Evolutionary conservation across 2,797 vertebrate species (phyloP).

Genomic region (Pseudochaenichthys georgianus): DNA sequence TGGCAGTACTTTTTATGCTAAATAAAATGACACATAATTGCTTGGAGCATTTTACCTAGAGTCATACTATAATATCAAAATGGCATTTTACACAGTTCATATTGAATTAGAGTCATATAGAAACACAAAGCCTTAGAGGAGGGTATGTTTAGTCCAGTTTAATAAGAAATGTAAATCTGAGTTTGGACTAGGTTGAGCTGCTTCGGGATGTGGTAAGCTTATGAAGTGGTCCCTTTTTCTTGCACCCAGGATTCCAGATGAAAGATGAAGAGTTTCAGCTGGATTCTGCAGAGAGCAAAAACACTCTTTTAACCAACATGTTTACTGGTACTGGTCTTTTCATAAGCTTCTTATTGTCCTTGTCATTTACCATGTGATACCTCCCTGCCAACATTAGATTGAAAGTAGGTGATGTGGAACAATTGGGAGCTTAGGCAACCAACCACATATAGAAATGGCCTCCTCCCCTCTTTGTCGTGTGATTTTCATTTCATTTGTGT

Average conservation of each 20-base stretch:
- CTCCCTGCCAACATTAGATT: slow-evolving; percentile 75
- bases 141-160: slow-evolving; percentile 62
- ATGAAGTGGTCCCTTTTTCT: slow-evolving; percentile 89
- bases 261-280: slow-evolving; percentile 90
- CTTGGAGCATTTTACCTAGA: slow-evolving; percentile 69
- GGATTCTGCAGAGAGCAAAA: slow-evolving; percentile 91
- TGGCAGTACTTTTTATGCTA: slow-evolving; percentile 39
- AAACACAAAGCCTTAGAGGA: slow-evolving; percentile 32
- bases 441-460: slow-evolving; percentile 76
- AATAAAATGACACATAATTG: slow-evolving; percentile 64
- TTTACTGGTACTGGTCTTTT: slow-evolving; percentile 89
- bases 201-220: slow-evolving; percentile 82
- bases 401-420: slow-evolving; percentile 81
- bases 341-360: slow-evolving; percentile 87
- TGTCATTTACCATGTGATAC: slow-evolving; percentile 83
- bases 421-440: slow-evolving; percentile 79
- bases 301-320: slow-evolving; percentile 90
- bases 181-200: slow-evolving; percentile 73
- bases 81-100: slow-evolving; percentile 39
- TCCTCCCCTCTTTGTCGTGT: slow-evolving; percentile 73
- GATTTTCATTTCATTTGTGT: slow-evolving; percentile 70
- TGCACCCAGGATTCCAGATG: slow-evolving; percentile 90
- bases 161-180: slow-evolving; percentile 73
- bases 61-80: slow-evolving; percentile 30
- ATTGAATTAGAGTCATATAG: slow-evolving; percentile 40